Conservation (phyloP, 2,113 vertebrate genomes). For the Corythaixoides concolor region DNA sequence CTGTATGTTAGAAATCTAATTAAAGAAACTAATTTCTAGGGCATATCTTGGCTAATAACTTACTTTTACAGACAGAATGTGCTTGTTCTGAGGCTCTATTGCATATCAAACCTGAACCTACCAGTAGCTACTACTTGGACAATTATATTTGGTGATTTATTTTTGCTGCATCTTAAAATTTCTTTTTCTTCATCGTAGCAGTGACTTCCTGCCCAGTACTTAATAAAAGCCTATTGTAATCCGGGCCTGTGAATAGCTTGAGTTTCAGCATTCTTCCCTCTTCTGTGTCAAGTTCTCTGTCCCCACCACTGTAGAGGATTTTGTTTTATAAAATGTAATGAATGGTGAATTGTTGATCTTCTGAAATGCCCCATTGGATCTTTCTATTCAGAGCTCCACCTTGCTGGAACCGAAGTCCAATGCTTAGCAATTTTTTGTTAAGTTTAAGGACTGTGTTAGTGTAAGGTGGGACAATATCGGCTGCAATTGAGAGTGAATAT, state of each 20-base stretch:
- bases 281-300: neutral
- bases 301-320: neutral
- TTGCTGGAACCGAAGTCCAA: neutral
- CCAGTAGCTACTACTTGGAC: neutral
- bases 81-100: neutral
- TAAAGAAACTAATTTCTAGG: neutral
- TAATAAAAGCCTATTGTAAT: neutral
- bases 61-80: neutral
- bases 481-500: neutral
- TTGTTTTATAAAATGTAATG: neutral
- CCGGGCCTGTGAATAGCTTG: neutral
- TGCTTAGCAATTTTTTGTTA: neutral
- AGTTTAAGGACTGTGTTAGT: neutral
- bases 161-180: neutral
- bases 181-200: neutral
- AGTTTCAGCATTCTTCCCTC: conserved; percentile 26
- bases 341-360: neutral
- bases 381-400: neutral
- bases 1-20: neutral
- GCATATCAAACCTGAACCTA: neutral
- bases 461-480: neutral
- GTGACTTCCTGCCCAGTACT: neutral
- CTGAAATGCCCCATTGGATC: neutral
- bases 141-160: neutral
- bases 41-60: neutral